Conservation (phyloP, 2,797 vertebrate genomes). For the Erethizon dorsatum region DNA sequence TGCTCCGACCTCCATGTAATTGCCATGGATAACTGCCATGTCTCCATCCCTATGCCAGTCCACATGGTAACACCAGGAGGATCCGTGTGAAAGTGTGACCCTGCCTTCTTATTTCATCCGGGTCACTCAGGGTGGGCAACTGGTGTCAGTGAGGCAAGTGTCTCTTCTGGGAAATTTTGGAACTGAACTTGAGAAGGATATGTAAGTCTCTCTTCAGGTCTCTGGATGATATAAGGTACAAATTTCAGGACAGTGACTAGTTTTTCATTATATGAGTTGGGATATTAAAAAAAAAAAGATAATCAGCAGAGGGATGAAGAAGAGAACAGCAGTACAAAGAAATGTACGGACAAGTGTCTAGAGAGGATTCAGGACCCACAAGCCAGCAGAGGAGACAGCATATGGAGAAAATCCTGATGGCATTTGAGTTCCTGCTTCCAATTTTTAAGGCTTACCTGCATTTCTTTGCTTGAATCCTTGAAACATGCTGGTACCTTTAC, state of each 20-base stretch:
- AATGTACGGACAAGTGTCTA: background rate
- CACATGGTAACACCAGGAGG: background rate
- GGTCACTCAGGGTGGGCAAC: background rate
- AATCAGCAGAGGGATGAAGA: background rate
- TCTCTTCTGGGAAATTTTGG: background rate
- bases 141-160: background rate
- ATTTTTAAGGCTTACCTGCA: background rate
- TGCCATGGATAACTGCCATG: background rate
- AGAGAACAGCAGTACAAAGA: background rate
- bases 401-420: background rate
- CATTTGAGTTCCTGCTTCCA: background rate
- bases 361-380: background rate
- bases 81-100: background rate
- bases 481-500: background rate
- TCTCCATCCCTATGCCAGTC: background rate
- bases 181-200: background rate
- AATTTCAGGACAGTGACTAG: constrained; percentile 27
- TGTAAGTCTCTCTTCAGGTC: background rate
- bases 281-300: background rate
- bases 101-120: background rate
- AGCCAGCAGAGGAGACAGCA: background rate
- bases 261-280: background rate
- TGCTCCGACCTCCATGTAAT: background rate
- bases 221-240: background rate
- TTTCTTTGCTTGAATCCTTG: constrained; percentile 19